A percentile compares a stretch with the other conserved stretches of the same genome.
These are phyloP conservation scores for Cyprinella venusta DNA, from an alignment of 2,797 vertebrate species.

Conservation along the genomic window DNA sequence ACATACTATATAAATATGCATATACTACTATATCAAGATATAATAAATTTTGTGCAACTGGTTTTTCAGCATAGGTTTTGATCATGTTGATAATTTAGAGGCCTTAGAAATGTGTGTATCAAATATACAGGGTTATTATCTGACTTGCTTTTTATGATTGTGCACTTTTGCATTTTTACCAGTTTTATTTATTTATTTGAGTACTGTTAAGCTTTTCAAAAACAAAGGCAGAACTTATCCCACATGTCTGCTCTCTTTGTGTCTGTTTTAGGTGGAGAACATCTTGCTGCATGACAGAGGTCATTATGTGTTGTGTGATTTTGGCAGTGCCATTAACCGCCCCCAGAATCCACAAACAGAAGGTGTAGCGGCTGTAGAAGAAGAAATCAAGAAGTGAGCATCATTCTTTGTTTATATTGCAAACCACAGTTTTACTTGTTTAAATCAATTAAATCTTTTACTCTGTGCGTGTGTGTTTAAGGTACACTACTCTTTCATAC, in stretches of 20 bases:
- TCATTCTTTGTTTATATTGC: neutral
- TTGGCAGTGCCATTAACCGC: conserved; percentile 95
- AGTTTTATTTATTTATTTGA: neutral
- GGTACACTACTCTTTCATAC: conserved; percentile 97
- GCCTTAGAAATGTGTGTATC: neutral
- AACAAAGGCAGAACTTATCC: neutral
- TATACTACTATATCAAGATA: too few relatives aligned
- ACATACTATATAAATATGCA: neutral
- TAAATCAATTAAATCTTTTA: neutral
- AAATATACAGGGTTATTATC: neutral
- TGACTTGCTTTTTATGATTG: neutral
- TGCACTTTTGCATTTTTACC: neutral
- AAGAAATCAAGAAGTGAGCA: conserved; percentile 97
- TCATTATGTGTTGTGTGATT: conserved; percentile 97
- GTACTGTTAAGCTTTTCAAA: neutral
- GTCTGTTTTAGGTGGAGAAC: conserved; percentile 90
- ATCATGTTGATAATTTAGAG: neutral
- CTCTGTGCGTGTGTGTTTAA: conserved; percentile 61
- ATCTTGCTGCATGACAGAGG: conserved; percentile 96
- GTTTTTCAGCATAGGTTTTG: neutral
- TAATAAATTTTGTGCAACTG: too few relatives aligned
- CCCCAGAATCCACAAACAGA: conserved; percentile 94
- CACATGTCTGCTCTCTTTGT: neutral
- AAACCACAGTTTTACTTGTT: neutral
- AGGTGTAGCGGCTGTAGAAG: conserved; percentile 90